A percentile compares a stretch with the other conserved stretches of the same genome.
These are phyloP conservation scores for Lepus timidus DNA, from an alignment of 2,113 vertebrate species.

Conservation along the genomic window DNA sequence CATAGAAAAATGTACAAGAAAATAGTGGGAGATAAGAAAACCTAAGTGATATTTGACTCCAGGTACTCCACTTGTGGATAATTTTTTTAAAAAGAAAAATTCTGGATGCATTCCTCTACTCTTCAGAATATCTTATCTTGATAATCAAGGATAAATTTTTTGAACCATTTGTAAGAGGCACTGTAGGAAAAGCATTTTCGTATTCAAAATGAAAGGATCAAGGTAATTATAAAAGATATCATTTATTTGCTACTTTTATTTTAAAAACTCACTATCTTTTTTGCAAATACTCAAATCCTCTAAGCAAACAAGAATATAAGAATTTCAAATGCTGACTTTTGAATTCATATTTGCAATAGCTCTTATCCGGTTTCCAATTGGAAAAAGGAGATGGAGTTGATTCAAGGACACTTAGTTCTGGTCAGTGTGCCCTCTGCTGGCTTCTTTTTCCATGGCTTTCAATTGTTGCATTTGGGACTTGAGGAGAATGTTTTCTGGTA, in stretches of 20 bases:
- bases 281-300: neutral
- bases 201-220: neutral
- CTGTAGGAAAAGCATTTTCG: neutral
- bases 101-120: neutral
- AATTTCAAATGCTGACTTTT: neutral
- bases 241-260: slow-evolving; percentile 7
- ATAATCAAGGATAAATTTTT: neutral
- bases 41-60: neutral
- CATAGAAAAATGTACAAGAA: neutral
- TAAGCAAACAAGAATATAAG: slow-evolving; percentile 11
- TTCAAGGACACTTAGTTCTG: neutral
- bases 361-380: neutral
- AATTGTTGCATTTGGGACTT: neutral
- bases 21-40: neutral
- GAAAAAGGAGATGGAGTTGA: neutral
- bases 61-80: neutral
- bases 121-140: slow-evolving; percentile 16
- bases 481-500: neutral
- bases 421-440: neutral
- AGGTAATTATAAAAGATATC: neutral
- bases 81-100: neutral
- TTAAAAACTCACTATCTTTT: neutral
- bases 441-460: neutral
- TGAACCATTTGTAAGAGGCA: neutral
- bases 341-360: neutral